phyloP scores from a whole-genome alignment of 2,797 vertebrate genomes.

The Lagocephalus sceleratus region DNA sequence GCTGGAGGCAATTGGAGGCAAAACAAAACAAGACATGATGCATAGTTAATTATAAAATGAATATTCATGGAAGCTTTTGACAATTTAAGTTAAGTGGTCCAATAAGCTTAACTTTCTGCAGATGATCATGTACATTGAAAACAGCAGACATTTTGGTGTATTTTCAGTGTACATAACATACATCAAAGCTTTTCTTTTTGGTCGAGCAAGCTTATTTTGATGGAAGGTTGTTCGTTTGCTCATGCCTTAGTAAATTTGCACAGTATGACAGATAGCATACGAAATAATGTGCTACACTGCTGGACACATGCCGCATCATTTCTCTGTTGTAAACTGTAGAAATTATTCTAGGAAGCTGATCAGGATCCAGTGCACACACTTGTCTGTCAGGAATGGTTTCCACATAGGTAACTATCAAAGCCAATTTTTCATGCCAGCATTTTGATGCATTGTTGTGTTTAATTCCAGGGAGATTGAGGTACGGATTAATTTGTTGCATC shows the following conservation, averaged over 20 bases:
- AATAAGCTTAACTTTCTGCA: no score
- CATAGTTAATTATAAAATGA: no score
- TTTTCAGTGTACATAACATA: conserved; percentile 10
- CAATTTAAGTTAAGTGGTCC: no score
- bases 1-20: no score
- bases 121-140: neutral
- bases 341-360: conserved; percentile 32
- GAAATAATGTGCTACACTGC: conserved; percentile 31
- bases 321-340: conserved; percentile 30
- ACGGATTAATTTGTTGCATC: conserved; percentile 72
- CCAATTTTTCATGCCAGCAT: conserved; percentile 45
- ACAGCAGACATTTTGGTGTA: conserved; percentile 2
- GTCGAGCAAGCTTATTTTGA: neutral
- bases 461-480: conserved; percentile 57
- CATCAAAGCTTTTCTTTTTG: conserved; percentile 4
- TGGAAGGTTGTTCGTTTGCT: conserved; percentile 6
- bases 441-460: conserved; percentile 63
- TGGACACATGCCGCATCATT: conserved; percentile 39
- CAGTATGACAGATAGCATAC: conserved; percentile 19
- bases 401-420: conserved; percentile 51
- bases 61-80: no score
- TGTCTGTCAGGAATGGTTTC: conserved; percentile 32
- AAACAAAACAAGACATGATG: no score
- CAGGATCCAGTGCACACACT: conserved; percentile 24
- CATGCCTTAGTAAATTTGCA: neutral